A percentile compares a stretch with the other conserved stretches of the same genome.
Conservation (phyloP, 2,797 vertebrate genomes). For the Ceyx erithaca region DNA sequence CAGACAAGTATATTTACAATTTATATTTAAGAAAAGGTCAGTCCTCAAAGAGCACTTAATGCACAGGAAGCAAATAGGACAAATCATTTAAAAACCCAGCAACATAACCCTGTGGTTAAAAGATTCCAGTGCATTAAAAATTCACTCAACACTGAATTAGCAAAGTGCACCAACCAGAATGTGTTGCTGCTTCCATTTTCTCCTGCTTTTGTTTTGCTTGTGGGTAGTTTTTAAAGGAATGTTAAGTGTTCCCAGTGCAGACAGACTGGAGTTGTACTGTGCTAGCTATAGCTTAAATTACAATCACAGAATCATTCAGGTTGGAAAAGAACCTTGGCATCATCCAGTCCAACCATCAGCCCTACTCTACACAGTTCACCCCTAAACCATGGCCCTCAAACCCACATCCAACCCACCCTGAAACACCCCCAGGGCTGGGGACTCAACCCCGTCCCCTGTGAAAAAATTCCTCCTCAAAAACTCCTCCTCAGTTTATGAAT, state of each 20-base stretch:
- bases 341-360: no score
- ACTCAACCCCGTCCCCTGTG: no score
- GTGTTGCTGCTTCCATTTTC: not conserved
- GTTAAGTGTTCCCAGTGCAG: not conserved
- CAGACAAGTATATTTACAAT: not conserved
- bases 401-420: no score
- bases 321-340: no score
- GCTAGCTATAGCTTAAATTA: not conserved
- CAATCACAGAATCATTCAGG: no score
- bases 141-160: not conserved
- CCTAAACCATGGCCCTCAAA: no score
- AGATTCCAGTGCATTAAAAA: not conserved
- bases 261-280: not conserved
- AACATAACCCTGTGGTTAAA: not conserved
- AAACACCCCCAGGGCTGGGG: no score
- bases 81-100: not conserved
- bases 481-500: not conserved
- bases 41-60: not conserved
- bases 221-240: not conserved
- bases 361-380: no score
- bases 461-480: no score
- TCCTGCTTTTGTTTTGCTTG: not conserved
- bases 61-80: not conserved
- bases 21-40: not conserved
- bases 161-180: not conserved